Evolutionary conservation across 2,113 vertebrate genomes (phyloP), one percentile per base, ranked within the genome.

Genomic region (Eptesicus fuscus): DNA sequence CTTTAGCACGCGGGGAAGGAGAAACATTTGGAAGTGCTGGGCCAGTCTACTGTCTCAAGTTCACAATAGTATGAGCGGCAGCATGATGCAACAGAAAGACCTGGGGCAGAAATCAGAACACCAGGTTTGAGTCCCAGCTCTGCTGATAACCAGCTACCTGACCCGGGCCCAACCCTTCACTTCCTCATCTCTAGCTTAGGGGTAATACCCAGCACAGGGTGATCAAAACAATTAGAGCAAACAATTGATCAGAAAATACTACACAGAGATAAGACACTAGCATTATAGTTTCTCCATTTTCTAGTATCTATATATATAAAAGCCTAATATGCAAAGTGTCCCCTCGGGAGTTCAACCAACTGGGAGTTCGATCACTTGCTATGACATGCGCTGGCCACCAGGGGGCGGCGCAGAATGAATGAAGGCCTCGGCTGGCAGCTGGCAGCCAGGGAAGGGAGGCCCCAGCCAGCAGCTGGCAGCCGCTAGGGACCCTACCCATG

Each of bases 61-160:
- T 18, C 9, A 51, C 47, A n/a, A 2, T 1, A 70, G 30, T 0
- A 4, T 2, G 0, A 37, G 67, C 59, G 44, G 32, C 17, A 12
- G 8, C 17, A 22, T 8, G 12, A 49, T 4, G 37, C 16, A 53
- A 61, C 25, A 25, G 28, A 40, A 47, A 82, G 35, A 65, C 65
- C 44, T 37, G 30, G 37, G 47, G 30, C 69, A 61, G 30, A 63
- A 18, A 32, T 16, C 14, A 0, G 18, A 4, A 83, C 32, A 32
- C 37, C 6, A 0, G 4, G 59, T 28, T 51, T 28, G 5, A 42
- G 49, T 11, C 53, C 63, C 47, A 65, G 23, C 53, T 53, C 51
- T 51, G 56, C 40, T 12, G 17, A 32, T 2, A 67, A 44, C 25
- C 30, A 49, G 51, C 42, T 23, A 1, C 2, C 49, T 51, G 22